Percentiles rank a stretch among this genome's conserved stretches.
Evolutionary conservation across 2,888 invertebrate species (phyloP).

Genomic region (Lochmaea crataegi): DNA sequence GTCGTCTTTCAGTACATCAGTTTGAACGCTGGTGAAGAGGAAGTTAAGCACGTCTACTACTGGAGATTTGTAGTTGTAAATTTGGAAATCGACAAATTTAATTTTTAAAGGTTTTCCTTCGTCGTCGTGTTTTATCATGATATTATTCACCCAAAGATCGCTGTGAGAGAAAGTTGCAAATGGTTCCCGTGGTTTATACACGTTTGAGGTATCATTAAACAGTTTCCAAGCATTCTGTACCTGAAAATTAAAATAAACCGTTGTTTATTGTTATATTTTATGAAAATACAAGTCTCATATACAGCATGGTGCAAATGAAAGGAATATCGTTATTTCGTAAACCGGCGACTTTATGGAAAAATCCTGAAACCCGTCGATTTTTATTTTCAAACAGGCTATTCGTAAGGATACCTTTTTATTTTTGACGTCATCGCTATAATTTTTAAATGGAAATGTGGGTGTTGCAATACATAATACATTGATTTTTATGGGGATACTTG

Average conservation of each 20-base stretch:
- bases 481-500: too few species aligned
- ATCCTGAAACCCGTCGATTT: too few species aligned
- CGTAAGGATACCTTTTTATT: too few species aligned
- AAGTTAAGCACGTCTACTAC: slow-evolving; percentile 52
- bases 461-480: too few species aligned
- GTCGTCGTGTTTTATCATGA: slow-evolving; percentile 65
- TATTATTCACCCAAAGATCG: slow-evolving; percentile 65
- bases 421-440: too few species aligned
- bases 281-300: too few species aligned
- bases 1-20: slow-evolving; percentile 17
- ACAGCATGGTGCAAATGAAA: too few species aligned
- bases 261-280: neutral
- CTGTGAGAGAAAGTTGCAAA: slow-evolving; percentile 68
- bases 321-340: too few species aligned
- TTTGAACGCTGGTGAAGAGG: slow-evolving; percentile 46
- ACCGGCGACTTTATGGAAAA: too few species aligned
- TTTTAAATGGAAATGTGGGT: too few species aligned
- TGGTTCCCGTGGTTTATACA: slow-evolving; percentile 56
- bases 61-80: slow-evolving; percentile 49
- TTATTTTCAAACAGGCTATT: too few species aligned
- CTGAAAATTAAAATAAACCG: neutral
- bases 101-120: slow-evolving; percentile 35
- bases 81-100: slow-evolving; percentile 54
- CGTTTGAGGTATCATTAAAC: neutral
- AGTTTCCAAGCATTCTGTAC: neutral